Percentiles rank a stretch among this genome's conserved stretches.
phyloP scores from a whole-genome alignment of 2,797 vertebrate species.

The Darevskia nairensis region DNA sequence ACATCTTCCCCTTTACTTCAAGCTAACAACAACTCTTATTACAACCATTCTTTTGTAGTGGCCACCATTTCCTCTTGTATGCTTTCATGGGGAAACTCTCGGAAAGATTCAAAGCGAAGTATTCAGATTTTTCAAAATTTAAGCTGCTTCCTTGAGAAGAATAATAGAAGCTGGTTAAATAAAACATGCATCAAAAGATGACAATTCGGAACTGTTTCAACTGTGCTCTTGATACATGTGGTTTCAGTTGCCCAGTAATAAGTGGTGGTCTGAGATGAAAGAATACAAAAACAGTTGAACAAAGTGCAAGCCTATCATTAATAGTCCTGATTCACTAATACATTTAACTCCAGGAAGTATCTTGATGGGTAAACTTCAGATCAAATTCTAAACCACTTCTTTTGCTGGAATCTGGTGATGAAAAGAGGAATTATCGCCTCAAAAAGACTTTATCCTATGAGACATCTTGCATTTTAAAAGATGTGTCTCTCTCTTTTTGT shows the following conservation, averaged over 20 bases:
- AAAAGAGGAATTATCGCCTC: slow-evolving; percentile 70
- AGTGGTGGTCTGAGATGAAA: slow-evolving; percentile 64
- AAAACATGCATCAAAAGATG: background rate
- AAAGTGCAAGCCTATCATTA: slow-evolving; percentile 52
- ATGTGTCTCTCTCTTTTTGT: slow-evolving; percentile 35
- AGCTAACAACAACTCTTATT: background rate
- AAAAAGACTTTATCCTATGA: slow-evolving; percentile 62
- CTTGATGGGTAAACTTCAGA: slow-evolving; percentile 66
- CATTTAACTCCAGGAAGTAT: slow-evolving; percentile 66
- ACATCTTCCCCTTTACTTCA: background rate
- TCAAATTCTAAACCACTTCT: slow-evolving; percentile 66
- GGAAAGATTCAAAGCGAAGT: background rate
- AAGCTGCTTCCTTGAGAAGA: slow-evolving; percentile 31
- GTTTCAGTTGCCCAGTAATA: slow-evolving; percentile 54
- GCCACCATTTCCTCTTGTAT: background rate
- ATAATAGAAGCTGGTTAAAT: slow-evolving; percentile 42
- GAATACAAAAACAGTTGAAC: slow-evolving; percentile 63
- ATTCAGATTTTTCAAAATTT: slow-evolving; percentile 26
- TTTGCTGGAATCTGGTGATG: slow-evolving; percentile 68
- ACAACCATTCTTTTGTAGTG: background rate
- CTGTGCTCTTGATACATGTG: slow-evolving; percentile 41
- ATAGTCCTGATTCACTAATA: slow-evolving; percentile 58
- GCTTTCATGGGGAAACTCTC: background rate
- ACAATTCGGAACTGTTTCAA: slow-evolving; percentile 54
- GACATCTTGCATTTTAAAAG: slow-evolving; percentile 65